A percentile compares a stretch with the other conserved stretches of the same genome.
These are phyloP conservation scores for Eubasilissa splendida DNA, from an alignment of 2,888 invertebrate genomes.

Conservation along the genomic window DNA sequence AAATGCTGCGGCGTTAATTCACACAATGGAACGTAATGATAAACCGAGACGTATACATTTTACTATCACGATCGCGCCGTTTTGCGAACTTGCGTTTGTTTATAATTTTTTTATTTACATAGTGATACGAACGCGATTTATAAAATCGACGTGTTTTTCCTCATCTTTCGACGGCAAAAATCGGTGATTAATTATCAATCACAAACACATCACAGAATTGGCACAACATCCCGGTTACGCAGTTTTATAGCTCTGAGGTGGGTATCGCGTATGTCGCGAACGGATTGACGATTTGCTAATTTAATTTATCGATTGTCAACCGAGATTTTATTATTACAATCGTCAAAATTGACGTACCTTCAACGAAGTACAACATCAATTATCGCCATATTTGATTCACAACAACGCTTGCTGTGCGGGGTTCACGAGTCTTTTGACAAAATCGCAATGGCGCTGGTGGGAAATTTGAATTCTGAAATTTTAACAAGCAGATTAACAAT, in stretches of 20 bases:
- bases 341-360: slow-evolving; percentile 74
- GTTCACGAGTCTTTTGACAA: slow-evolving; percentile 65
- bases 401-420: slow-evolving; percentile 78
- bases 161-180: slow-evolving; percentile 35
- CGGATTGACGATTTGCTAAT: slow-evolving; percentile 23
- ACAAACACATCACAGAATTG: slow-evolving; percentile 52
- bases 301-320: slow-evolving; percentile 39
- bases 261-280: slow-evolving; percentile 2
- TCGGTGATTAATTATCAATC: slow-evolving; percentile 50
- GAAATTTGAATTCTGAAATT: slow-evolving; percentile 45
- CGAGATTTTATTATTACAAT: slow-evolving; percentile 63
- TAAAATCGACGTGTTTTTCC: slow-evolving; percentile 40
- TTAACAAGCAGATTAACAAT: slow-evolving; percentile 30
- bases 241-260: slow-evolving; percentile 7
- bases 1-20: slow-evolving; percentile 31
- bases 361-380: slow-evolving; percentile 74
- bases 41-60: slow-evolving; percentile 39
- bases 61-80: slow-evolving; percentile 34
- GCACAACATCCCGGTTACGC: slow-evolving; percentile 46
- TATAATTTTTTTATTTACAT: slow-evolving; percentile 41
- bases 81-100: slow-evolving; percentile 41
- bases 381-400: slow-evolving; percentile 81
- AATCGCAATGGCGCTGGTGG: slow-evolving; percentile 41
- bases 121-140: slow-evolving; percentile 24
- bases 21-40: slow-evolving; percentile 30